Percentiles rank a stretch among this genome's conserved stretches.
phyloP scores from a whole-genome alignment of 1,140 invertebrate species.

The Sweltsa coloradensis region DNA sequence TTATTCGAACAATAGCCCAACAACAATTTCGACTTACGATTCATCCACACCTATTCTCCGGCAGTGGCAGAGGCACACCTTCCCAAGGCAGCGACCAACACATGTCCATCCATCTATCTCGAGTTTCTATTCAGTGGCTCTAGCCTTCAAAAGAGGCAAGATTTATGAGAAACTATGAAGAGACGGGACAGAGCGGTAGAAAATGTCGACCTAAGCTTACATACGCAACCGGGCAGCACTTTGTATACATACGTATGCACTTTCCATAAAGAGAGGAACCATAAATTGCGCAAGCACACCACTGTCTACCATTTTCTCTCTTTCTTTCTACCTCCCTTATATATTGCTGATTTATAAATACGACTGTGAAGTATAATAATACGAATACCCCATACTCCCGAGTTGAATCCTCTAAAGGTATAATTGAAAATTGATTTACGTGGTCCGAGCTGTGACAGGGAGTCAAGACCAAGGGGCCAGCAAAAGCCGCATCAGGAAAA shows the following conservation, averaged over 20 bases:
- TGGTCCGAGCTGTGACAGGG: constrained; percentile 31
- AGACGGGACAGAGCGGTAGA: constrained; percentile 30
- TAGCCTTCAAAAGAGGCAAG: constrained; percentile 14
- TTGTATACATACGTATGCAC: constrained; percentile 30
- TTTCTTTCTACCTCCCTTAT: constrained; percentile 30
- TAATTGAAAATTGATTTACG: constrained; percentile 41
- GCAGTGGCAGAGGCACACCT: not conserved
- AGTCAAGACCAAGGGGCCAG: constrained; percentile 25
- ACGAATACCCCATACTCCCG: constrained; percentile 15
- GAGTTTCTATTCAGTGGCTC: constrained; percentile 6
- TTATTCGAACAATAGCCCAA: too few relatives aligned
- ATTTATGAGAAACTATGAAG: too few relatives aligned
- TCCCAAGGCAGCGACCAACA: not conserved
- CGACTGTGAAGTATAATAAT: constrained; percentile 39
- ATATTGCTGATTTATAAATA: constrained; percentile 42
- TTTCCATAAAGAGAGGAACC: constrained; percentile 30
- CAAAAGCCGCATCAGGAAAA: too few relatives aligned
- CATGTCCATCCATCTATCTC: constrained; percentile 9
- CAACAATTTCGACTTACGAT: not conserved
- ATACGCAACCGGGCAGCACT: constrained; percentile 31
- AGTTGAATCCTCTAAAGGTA: constrained; percentile 23
- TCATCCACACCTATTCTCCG: not conserved
- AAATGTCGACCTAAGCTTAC: constrained; percentile 39
- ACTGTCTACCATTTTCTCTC: constrained; percentile 28
- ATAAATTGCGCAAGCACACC: constrained; percentile 29